A percentile compares a stretch with the other conserved stretches of the same genome.
Conservation (phyloP, 2,797 vertebrate species). For the Sebastes goodei region DNA sequence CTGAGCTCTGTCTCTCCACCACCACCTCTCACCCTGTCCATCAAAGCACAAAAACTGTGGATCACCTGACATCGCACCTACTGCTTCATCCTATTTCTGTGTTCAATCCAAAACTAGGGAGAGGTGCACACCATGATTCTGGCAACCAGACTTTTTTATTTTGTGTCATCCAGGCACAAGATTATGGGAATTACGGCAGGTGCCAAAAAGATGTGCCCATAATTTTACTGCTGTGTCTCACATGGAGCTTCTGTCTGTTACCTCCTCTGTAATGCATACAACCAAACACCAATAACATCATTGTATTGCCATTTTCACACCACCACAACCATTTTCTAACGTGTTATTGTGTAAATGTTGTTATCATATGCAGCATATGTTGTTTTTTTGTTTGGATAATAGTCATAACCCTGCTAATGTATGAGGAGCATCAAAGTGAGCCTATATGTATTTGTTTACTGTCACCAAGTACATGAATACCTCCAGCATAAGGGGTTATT, state of each 20-base stretch:
- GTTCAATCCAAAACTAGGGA: not conserved
- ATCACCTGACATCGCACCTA: not conserved
- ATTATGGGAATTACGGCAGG: constrained; percentile 19
- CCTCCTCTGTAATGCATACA: not conserved
- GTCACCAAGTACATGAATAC: not conserved
- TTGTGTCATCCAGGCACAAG: constrained; percentile 30
- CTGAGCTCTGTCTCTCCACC: not conserved
- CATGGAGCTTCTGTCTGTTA: constrained; percentile 5
- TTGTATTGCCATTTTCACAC: not conserved
- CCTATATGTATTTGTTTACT: not conserved
- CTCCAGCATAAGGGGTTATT: not conserved
- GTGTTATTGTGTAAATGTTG: not conserved
- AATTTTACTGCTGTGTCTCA: constrained; percentile 14
- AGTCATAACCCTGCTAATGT: not conserved
- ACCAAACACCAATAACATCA: not conserved
- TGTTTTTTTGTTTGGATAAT: not conserved
- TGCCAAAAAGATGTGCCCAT: constrained; percentile 12
- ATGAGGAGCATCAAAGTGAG: not conserved
- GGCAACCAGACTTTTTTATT: not conserved
- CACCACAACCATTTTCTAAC: not conserved
- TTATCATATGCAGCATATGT: not conserved
- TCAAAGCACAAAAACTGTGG: not conserved
- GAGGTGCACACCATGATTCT: not conserved
- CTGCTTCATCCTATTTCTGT: not conserved
- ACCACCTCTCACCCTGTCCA: not conserved